Evolutionary conservation across 64 coral and sea anemone genomes (phyloP).

Genomic region (Montipora efflorescens): DNA sequence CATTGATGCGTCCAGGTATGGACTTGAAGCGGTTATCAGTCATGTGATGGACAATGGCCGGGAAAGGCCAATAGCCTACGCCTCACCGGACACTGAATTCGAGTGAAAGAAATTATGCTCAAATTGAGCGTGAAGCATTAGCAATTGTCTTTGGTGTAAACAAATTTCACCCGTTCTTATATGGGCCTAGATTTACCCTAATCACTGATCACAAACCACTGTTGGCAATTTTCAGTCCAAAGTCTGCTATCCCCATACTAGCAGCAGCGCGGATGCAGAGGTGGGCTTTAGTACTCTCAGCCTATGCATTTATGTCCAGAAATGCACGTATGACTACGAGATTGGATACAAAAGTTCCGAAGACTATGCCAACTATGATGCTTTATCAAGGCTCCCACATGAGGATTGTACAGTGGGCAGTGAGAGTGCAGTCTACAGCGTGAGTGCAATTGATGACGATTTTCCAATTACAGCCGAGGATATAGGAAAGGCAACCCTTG

Average conservation of each 20-base stretch:
- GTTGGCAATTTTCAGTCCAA: constrained; percentile 38
- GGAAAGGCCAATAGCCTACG: constrained; percentile 75
- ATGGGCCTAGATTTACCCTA: constrained; percentile 52
- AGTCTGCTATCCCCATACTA: constrained; percentile 16
- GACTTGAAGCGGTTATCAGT: constrained; percentile 62
- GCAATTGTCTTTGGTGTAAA: constrained; percentile 60
- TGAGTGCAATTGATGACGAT: constrained; percentile 50
- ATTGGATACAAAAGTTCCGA: constrained; percentile 36
- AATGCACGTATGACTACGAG: constrained; percentile 33
- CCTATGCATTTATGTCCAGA: neutral
- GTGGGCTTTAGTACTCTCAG: constrained; percentile 43
- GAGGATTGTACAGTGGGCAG: neutral
- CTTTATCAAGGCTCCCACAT: constrained; percentile 34
- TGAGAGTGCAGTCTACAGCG: constrained; percentile 26
- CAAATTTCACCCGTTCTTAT: constrained; percentile 69
- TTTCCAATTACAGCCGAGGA: constrained; percentile 49
- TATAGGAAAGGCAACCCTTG: constrained; percentile 22
- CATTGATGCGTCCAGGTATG: constrained; percentile 80
- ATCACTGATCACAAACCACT: constrained; percentile 55
- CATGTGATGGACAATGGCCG: constrained; percentile 74
- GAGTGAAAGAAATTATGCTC: constrained; percentile 70
- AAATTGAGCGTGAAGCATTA: constrained; percentile 68
- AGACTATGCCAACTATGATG: constrained; percentile 32
- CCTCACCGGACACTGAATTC: constrained; percentile 54
- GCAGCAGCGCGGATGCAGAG: constrained; percentile 63